Evolutionary conservation across 2,888 invertebrate species (phyloP), one percentile per base, ranked within the genome.

Genomic region (Liposcelis brunnea): DNA sequence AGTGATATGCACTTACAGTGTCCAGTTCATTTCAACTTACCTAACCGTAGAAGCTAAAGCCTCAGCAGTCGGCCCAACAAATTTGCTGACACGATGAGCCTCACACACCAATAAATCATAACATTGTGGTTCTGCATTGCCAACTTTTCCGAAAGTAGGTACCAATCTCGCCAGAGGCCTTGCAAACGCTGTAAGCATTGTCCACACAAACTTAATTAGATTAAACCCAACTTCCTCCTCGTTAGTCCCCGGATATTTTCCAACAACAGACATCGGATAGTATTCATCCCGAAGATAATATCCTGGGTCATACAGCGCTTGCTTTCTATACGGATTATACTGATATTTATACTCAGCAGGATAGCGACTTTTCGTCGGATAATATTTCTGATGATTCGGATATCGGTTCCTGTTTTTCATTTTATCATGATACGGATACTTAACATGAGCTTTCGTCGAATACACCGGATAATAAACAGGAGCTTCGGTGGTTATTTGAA

Each of bases 181-280:
- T 6, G 40, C 40, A 11, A 40, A 40, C 6, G 40, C 16, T 6
- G 40, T 19, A 3, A 40, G 10, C 19, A 40, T 16, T 12, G 40
- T 18, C 40, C 40, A 40, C 10, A 40, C n/a, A n/a, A 40, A 21
- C 19, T 40, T 16, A 18, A 40, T 12, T 18, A 40, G 12, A 6
- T 21, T 21, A 7, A 14, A 14, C 4, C 16, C 19, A 19, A 16
- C 21, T 14, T n/a, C n/a, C 7, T n/a, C 19, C n/a, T 40, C 40
- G 7, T 40, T 6, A 21, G 16, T 6, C 16, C 40, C 40, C 10
- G 19, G 19, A 21, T 40, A 40, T 21, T 40, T 16, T 21, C 40
- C 40, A 5, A 40, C 40, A 5, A 40, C 40, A 6, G 40, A 40
- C 40, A 40, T 40, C 4, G 40, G 40, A 21, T 40, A 40, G 19